These are phyloP conservation scores for Orius laevigatus DNA, from an alignment of 1,140 invertebrate species.

Conservation along the genomic window DNA sequence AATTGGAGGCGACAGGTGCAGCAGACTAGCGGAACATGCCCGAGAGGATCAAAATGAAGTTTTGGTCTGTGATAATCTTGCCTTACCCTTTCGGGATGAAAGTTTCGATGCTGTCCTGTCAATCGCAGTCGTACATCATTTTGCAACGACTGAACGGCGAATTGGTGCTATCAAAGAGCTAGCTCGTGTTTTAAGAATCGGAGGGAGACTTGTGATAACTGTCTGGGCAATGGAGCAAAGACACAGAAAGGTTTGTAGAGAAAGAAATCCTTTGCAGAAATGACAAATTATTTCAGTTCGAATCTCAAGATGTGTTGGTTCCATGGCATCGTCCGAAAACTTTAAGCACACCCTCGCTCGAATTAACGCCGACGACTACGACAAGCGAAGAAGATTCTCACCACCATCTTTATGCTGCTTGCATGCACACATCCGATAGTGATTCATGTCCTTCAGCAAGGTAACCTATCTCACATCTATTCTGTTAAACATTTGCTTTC, in stretches of 20 bases:
- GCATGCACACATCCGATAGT: slow-evolving; percentile 43
- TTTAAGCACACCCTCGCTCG: slow-evolving; percentile 43
- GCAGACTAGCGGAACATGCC: slow-evolving; percentile 57
- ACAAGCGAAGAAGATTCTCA: slow-evolving; percentile 31
- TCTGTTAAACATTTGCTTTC: not conserved
- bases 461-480: slow-evolving; percentile 6
- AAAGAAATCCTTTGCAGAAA: too few relatives aligned
- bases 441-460: slow-evolving; percentile 30
- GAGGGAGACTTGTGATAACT: slow-evolving; percentile 80
- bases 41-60: slow-evolving; percentile 68
- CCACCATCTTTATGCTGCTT: slow-evolving; percentile 37
- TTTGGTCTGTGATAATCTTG: slow-evolving; percentile 73
- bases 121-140: slow-evolving; percentile 86
- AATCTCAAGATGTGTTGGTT: slow-evolving; percentile 85
- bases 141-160: slow-evolving; percentile 78
- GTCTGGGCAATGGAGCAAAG: slow-evolving; percentile 95
- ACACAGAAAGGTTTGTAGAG: slow-evolving; percentile 68
- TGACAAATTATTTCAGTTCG: slow-evolving; percentile 58
- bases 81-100: slow-evolving; percentile 78
- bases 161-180: slow-evolving; percentile 75
- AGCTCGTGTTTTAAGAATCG: slow-evolving; percentile 71
- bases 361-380: slow-evolving; percentile 40
- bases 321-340: slow-evolving; percentile 74
- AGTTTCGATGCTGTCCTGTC: slow-evolving; percentile 89
- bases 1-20: slow-evolving; percentile 75